Percentiles rank a stretch among this genome's conserved stretches.
Conservation (phyloP, 1,140 invertebrate species). For the Pseudomyrmex cubaensis region DNA sequence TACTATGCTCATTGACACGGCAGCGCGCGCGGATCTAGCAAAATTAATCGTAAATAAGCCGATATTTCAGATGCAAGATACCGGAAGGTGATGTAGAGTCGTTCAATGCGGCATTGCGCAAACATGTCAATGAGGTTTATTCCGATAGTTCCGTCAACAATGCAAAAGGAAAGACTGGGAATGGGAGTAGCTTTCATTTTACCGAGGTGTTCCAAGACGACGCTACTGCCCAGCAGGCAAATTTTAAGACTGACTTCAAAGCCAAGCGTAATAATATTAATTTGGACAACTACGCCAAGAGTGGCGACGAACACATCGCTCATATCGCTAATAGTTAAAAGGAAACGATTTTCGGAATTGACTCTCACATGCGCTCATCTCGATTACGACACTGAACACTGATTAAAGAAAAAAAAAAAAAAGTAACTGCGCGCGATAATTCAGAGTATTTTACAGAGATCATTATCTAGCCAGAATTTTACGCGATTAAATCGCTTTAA, state of each 20-base stretch:
- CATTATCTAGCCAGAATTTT: slow-evolving; percentile 50
- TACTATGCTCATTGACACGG: not conserved
- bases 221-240: slow-evolving; percentile 76
- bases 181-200: slow-evolving; percentile 79
- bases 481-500: slow-evolving; percentile 42
- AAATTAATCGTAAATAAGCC: slow-evolving; percentile 12
- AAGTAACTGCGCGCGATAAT: slow-evolving; percentile 16
- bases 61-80: slow-evolving; percentile 79
- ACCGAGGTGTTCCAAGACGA: slow-evolving; percentile 77
- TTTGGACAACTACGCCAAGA: slow-evolving; percentile 72
- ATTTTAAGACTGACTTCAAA: slow-evolving; percentile 85
- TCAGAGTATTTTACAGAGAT: slow-evolving; percentile 70
- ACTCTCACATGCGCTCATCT: slow-evolving; percentile 64
- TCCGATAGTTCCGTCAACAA: slow-evolving; percentile 75
- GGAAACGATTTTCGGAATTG: slow-evolving; percentile 76
- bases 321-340: slow-evolving; percentile 73
- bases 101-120: slow-evolving; percentile 79
- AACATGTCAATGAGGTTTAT: slow-evolving; percentile 80
- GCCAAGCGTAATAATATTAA: slow-evolving; percentile 81
- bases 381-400: slow-evolving; percentile 37
- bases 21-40: not conserved
- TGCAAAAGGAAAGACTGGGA: slow-evolving; percentile 82
- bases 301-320: slow-evolving; percentile 67
- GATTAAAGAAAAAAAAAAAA: slow-evolving; percentile 31
- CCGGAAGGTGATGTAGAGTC: slow-evolving; percentile 78